A percentile compares a stretch with the other conserved stretches of the same genome.
These are phyloP conservation scores for Automeris io DNA, from an alignment of 2,888 invertebrate genomes.

Conservation along the genomic window DNA sequence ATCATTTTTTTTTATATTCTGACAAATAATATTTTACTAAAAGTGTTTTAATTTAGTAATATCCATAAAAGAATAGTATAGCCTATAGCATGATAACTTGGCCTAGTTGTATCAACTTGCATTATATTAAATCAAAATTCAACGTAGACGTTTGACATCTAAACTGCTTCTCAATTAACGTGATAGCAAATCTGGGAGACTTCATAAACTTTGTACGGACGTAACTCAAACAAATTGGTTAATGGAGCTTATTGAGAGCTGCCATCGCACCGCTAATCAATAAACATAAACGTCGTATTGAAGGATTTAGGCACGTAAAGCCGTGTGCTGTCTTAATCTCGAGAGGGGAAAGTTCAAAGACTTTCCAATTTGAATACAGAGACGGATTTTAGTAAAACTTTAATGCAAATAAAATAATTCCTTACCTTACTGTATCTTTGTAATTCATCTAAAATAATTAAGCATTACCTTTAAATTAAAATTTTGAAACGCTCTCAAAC, in stretches of 20 bases:
- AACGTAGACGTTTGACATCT: constrained; percentile 25
- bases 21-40: too few relatives aligned
- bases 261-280: constrained; percentile 58
- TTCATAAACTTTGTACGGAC: constrained; percentile 52
- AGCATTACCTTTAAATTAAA: too few relatives aligned
- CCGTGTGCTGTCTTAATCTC: constrained; percentile 43
- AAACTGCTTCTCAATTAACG: constrained; percentile 45
- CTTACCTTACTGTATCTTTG: too few relatives aligned
- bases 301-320: constrained; percentile 53
- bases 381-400: constrained; percentile 8
- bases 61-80: too few relatives aligned
- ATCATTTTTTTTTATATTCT: too few relatives aligned
- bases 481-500: too few relatives aligned
- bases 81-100: too few relatives aligned
- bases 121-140: constrained; percentile 15
- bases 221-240: constrained; percentile 63
- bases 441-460: too few relatives aligned
- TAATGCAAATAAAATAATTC: too few relatives aligned
- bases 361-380: constrained; percentile 48
- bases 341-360: constrained; percentile 62
- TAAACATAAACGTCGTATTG: constrained; percentile 68
- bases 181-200: constrained; percentile 31
- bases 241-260: constrained; percentile 68
- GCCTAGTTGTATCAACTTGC: too few relatives aligned
- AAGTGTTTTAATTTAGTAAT: too few relatives aligned